These are phyloP conservation scores for Halictus quadricinctus DNA, from an alignment of 2,888 invertebrate genomes.

Conservation along the genomic window DNA sequence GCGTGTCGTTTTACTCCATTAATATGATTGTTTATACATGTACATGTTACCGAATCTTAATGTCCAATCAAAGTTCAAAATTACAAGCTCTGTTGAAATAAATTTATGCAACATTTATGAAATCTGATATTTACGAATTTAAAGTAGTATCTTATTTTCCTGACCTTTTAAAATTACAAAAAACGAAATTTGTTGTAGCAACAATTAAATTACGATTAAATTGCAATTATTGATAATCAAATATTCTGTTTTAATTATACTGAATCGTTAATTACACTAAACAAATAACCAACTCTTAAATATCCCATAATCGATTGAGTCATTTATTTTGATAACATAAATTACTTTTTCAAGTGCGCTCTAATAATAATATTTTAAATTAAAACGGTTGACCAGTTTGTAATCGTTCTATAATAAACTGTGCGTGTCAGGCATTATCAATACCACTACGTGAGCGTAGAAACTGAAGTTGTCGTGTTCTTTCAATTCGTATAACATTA, in stretches of 20 bases:
- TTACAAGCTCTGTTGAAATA: slow-evolving; percentile 73
- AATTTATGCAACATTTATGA: slow-evolving; percentile 68
- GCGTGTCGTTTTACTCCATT: slow-evolving; percentile 74
- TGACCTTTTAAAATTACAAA: neutral
- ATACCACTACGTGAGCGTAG: neutral
- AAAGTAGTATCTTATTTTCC: neutral
- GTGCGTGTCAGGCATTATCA: neutral
- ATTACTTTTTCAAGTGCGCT: neutral
- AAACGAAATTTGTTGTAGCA: neutral
- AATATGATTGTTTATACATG: slow-evolving; percentile 77
- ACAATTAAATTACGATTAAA: neutral
- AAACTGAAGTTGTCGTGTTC: neutral
- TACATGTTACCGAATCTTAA: slow-evolving; percentile 76
- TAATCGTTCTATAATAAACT: slow-evolving; percentile 4
- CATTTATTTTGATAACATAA: neutral
- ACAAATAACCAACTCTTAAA: neutral
- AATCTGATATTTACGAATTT: slow-evolving; percentile 9
- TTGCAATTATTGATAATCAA: neutral
- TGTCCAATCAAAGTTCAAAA: slow-evolving; percentile 77
- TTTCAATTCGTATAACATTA: neutral
- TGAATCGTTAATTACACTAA: neutral
- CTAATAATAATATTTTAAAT: neutral
- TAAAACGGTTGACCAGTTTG: neutral
- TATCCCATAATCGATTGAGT: neutral
- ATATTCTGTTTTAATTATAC: neutral